Conservation (phyloP, 2,888 invertebrate species). For the Agriopis leucophaearia region DNA sequence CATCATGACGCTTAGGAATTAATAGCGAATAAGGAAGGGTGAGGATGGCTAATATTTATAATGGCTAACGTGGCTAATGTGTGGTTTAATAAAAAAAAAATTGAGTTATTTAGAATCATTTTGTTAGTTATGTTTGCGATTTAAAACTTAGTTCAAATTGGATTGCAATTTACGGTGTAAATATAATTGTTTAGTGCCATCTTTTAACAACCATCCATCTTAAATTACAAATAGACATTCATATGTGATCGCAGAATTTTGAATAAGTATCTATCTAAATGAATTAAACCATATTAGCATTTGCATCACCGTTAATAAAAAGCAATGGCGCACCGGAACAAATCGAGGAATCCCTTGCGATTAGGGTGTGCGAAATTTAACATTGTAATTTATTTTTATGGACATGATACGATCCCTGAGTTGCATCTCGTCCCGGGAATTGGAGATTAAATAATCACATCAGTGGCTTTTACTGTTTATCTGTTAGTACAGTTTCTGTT, state of each 20-base stretch:
- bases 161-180: too few relatives aligned
- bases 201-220: too few relatives aligned
- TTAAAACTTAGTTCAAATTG: too few relatives aligned
- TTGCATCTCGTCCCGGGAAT: constrained; percentile 63
- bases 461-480: constrained; percentile 67
- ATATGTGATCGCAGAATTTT: constrained; percentile 28
- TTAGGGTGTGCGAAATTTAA: constrained; percentile 81
- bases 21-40: too few relatives aligned
- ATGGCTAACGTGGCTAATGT: too few relatives aligned
- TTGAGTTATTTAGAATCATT: too few relatives aligned
- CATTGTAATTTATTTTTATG: constrained; percentile 85
- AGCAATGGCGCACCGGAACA: constrained; percentile 73
- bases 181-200: too few relatives aligned
- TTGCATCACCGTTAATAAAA: constrained; percentile 70
- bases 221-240: background rate
- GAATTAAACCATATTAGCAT: constrained; percentile 59
- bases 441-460: constrained; percentile 76
- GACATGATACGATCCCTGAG: constrained; percentile 62
- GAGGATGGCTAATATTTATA: too few relatives aligned
- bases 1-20: too few relatives aligned
- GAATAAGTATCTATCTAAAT: constrained; percentile 50
- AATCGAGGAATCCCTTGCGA: constrained; percentile 74
- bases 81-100: too few relatives aligned
- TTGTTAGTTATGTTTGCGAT: too few relatives aligned
- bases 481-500: constrained; percentile 55